A percentile compares a stretch with the other conserved stretches of the same genome.
Conservation (phyloP, 1,140 invertebrate species). For the Nasonia giraulti region DNA sequence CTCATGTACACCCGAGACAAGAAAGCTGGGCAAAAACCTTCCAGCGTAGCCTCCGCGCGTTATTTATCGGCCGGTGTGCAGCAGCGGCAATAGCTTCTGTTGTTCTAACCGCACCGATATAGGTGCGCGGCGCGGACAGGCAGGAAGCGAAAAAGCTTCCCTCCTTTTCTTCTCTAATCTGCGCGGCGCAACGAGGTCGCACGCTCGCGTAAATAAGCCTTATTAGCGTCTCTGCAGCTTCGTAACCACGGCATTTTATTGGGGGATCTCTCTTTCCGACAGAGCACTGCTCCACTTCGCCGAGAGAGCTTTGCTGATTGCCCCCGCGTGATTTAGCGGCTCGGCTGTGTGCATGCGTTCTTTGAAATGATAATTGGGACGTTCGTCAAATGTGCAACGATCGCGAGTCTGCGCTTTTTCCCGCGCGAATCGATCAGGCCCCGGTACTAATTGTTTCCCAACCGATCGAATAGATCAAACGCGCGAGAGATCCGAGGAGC, state of each 20-base stretch:
- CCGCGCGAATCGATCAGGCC: not conserved
- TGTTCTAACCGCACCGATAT: not conserved
- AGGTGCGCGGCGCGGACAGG: not conserved
- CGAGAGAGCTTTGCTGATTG: not conserved
- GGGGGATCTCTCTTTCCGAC: not conserved
- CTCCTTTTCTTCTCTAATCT: constrained; percentile 22
- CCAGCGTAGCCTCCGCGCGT: constrained; percentile 25
- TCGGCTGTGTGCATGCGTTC: not conserved
- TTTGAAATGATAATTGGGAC: not conserved
- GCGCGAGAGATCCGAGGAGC: not conserved
- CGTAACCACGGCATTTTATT: not conserved
- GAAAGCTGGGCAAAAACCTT: constrained; percentile 58
- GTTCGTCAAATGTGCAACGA: not conserved
- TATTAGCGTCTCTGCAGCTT: constrained; percentile 12
- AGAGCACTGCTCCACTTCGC: not conserved
- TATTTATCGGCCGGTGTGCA: constrained; percentile 33
- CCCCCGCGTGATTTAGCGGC: not conserved
- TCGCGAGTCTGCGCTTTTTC: not conserved
- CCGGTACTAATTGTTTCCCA: constrained; percentile 1
- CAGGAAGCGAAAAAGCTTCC: constrained; percentile 23
- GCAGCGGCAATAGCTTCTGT: not conserved
- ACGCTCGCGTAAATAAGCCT: constrained; percentile 23
- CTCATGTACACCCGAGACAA: not conserved
- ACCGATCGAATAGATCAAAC: constrained; percentile 4
- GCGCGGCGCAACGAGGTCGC: constrained; percentile 10